phyloP scores from a whole-genome alignment of 1,140 invertebrate genomes.

The Dreissena rostriformis region DNA sequence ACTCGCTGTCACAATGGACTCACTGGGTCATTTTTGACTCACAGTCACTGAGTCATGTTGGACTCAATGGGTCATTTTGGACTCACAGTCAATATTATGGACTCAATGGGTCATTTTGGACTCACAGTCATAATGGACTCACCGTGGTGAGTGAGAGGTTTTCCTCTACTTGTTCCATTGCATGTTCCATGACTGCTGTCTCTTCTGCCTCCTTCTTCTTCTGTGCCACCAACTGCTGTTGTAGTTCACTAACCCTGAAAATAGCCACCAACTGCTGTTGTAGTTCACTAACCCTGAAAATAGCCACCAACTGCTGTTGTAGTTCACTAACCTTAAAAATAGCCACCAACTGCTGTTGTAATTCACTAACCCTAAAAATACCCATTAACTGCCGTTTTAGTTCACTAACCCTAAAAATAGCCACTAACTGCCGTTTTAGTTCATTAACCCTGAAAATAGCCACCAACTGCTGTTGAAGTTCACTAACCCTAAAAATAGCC shows the following conservation, averaged over 20 bases:
- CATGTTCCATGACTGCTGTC: constrained; percentile 70
- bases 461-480: too few relatives aligned
- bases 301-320: constrained; percentile 58
- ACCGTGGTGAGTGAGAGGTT: constrained; percentile 73
- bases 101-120: too few relatives aligned
- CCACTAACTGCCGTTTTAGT: too few relatives aligned
- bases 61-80: too few relatives aligned
- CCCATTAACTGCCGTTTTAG: too few relatives aligned
- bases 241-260: constrained; percentile 63
- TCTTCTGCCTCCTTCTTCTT: constrained; percentile 73
- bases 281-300: constrained; percentile 63
- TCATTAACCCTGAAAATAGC: too few relatives aligned
- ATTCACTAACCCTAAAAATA: constrained; percentile 59
- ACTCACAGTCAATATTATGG: too few relatives aligned
- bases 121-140: neutral
- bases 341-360: constrained; percentile 61
- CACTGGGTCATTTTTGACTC: too few relatives aligned
- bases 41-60: too few relatives aligned
- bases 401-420: too few relatives aligned
- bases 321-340: constrained; percentile 61
- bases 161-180: constrained; percentile 74
- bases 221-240: constrained; percentile 59
- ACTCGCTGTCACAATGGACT: too few relatives aligned
- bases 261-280: constrained; percentile 57
- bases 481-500: too few relatives aligned